phyloP scores from a whole-genome alignment of 1,140 invertebrate genomes.

The Asobara japonica region DNA sequence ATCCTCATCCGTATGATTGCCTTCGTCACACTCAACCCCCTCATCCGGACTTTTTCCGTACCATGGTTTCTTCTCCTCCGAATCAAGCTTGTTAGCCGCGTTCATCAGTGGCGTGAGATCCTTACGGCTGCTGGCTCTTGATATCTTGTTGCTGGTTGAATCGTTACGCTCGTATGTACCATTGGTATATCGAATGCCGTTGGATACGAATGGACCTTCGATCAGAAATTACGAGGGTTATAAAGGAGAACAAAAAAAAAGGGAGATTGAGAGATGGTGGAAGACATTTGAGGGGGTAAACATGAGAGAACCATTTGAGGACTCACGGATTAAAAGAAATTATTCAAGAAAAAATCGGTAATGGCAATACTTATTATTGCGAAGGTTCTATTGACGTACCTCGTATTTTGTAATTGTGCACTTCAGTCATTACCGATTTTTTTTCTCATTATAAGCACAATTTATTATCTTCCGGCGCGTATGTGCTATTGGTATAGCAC shows the following conservation, averaged over 20 bases:
- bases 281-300: background rate
- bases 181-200: conserved; percentile 66
- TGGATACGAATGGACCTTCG: conserved; percentile 49
- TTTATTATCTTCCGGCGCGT: conserved; percentile 57
- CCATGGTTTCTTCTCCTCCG: conserved; percentile 75
- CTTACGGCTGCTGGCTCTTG: conserved; percentile 66
- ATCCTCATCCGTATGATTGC: conserved; percentile 66
- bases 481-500: conserved; percentile 61
- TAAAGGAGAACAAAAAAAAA: background rate
- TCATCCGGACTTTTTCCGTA: conserved; percentile 67
- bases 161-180: conserved; percentile 56
- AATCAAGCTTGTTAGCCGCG: conserved; percentile 69
- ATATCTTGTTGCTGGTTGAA: conserved; percentile 61
- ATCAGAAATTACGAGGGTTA: conserved; percentile 16
- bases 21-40: conserved; percentile 64
- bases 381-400: too few relatives aligned
- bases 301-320: background rate
- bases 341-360: background rate
- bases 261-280: background rate
- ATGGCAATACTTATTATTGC: too few relatives aligned
- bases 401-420: too few relatives aligned
- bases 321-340: too few relatives aligned
- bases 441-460: too few relatives aligned
- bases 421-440: too few relatives aligned
- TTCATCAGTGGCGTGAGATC: conserved; percentile 70